Base-by-base conservation (phyloP, 2,888 invertebrate genomes). In the Polydrusus cervinus region DNA sequence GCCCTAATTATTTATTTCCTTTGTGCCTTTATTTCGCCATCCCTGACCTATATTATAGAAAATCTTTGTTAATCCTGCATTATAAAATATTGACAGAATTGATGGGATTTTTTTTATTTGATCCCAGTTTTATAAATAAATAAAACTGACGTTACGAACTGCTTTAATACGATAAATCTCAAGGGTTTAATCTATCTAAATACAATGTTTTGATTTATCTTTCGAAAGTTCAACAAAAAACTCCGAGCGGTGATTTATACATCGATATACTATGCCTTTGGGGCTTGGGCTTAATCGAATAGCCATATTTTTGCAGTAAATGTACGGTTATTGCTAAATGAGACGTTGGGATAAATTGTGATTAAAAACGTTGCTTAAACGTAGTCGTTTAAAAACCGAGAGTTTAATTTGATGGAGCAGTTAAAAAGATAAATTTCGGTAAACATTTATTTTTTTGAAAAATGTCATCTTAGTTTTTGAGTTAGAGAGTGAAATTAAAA, bases 141-240 rank as follows among this genome's bases (percentile, higher is more conserved):
- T 49, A 34, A 34, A 34, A 34, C 7, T 34, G 9, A 34, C 10
- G 34, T 49, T 49, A 49, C 47, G 47, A 8, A 34, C 34, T 49
- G 5, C 2, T 45, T 16, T 49, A 49, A 16, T 49, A 2, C 47
- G 16, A 49, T 49, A 49, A 49, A 49, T 49, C 69, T 55, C 45
- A 57, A 30, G 47, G 55, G 69, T 47, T 25, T 60, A 69, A 69
- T 69, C 47, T 60, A 45, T 69, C 60, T 69, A 70, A 70, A 70
- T 70, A 70, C 61, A 61, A 53, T 43, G 30, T 69, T 68, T 55
- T 62, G 70, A 70, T 70, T 62, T 70, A 70, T 70, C 40, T 70
- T 70, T 62, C 47, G 70, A 62, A 25, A 70, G 70, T 61, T 51
- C 38, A 13, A 34, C 70, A 70, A 70, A 70, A 70, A 70, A 38